Evolutionary conservation across 2,113 vertebrate species (phyloP).

Genomic region (Apistogramma diplotaenia): DNA sequence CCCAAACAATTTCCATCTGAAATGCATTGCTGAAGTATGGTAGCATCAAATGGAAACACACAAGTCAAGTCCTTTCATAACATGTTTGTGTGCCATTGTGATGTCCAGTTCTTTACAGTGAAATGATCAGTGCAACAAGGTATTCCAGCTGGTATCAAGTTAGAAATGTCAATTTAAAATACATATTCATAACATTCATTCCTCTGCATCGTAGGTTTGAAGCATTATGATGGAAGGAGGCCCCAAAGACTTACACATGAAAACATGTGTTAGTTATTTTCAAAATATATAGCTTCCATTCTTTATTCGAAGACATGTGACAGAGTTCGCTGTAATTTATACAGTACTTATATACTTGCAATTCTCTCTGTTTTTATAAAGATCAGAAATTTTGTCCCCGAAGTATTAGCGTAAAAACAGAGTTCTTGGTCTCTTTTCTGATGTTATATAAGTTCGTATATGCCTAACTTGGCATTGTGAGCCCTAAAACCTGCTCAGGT

Average conservation of each 20-base stretch:
- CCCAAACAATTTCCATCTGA: neutral
- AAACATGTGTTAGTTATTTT: neutral
- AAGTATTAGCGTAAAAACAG: neutral
- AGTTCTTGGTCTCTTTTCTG: neutral
- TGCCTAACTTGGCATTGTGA: neutral
- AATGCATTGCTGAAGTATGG: neutral
- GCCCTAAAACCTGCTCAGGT: conserved; percentile 13
- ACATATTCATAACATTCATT: neutral
- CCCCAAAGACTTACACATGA: neutral
- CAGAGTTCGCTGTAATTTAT: neutral
- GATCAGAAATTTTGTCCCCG: neutral
- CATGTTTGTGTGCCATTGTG: neutral
- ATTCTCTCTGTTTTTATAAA: neutral
- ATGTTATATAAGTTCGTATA: neutral
- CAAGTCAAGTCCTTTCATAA: neutral
- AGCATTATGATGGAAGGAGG: neutral
- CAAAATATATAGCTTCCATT: neutral
- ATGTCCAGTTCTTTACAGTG: neutral
- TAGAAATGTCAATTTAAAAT: neutral
- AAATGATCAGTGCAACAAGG: neutral
- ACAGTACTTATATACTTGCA: neutral
- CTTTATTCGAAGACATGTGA: neutral
- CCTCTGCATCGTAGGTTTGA: neutral
- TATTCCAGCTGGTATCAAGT: rapidly evolving
- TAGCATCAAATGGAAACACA: neutral